Percentiles rank a stretch among this genome's conserved stretches.
Evolutionary conservation across 2,888 invertebrate genomes (phyloP).

Genomic region (Meiosimyza platycephala): DNA sequence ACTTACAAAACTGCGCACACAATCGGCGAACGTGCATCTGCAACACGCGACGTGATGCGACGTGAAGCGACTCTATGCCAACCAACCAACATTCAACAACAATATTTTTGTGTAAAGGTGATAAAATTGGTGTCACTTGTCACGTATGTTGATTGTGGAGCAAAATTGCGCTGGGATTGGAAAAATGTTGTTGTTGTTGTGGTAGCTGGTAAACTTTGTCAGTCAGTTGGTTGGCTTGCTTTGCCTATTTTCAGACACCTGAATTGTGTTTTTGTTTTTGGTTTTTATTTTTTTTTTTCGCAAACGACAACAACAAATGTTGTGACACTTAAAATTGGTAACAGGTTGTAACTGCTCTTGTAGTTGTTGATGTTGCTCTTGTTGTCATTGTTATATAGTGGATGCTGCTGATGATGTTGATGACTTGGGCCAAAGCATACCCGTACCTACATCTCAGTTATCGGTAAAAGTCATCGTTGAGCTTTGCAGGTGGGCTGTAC

Average conservation of each 20-base stretch:
- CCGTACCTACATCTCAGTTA: too few species aligned
- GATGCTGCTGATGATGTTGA: neutral
- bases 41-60: conserved; percentile 49
- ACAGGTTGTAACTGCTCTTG: conserved; percentile 20
- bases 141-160: conserved; percentile 61
- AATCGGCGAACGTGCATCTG: conserved; percentile 62
- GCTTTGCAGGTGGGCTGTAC: too few species aligned
- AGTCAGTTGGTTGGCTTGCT: neutral
- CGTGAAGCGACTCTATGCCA: conserved; percentile 18
- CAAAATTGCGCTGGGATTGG: conserved; percentile 46
- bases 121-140: conserved; percentile 63
- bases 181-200: conserved; percentile 14
- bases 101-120: conserved; percentile 52
- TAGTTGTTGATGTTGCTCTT: conserved; percentile 4
- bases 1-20: conserved; percentile 60
- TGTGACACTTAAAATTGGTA: conserved; percentile 7
- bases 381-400: neutral
- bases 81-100: conserved; percentile 38
- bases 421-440: neutral
- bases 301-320: conserved; percentile 4
- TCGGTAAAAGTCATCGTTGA: too few species aligned
- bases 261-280: neutral
- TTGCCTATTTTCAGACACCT: neutral
- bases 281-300: neutral
- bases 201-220: neutral